Base-by-base conservation (phyloP, 23 tunicate genomes). In the Ascidia mentula region DNA sequence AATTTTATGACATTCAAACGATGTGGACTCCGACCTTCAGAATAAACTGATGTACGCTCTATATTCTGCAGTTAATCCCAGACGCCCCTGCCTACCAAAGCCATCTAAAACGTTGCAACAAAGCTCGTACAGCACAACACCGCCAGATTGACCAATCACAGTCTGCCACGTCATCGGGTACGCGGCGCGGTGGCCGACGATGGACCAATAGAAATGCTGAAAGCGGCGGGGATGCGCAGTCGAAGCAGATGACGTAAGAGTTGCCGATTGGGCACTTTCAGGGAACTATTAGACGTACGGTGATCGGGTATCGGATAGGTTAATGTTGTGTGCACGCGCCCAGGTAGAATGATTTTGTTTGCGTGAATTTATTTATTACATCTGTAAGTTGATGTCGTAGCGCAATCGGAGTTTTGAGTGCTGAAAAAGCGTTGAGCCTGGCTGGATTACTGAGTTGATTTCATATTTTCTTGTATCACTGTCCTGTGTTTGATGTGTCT, bases 61-160 rank as follows among this genome's bases (percentile, higher is more conserved):
- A 2, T 74, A 18, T 80, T 80, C 33, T 38, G 12, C 86, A 88
- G 89, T 91, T 92, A 17, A 59, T 82, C 7, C 77, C 46, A 6
- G 97, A 92, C 34, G 97, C 97, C 1, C 97, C 88, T 0, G 97
- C 90, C 30, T 92, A 92, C 78, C 97, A 92, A 79, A 87, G 86
- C 38, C 97, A 92, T 60, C 77, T 92, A 37, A 87, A 80, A 36
- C 40, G 69, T 38, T 69, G 82, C 40, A 81, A 72, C 17, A 53
- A 35, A 42, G 40, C 87, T 0, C 74, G 79, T 37, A 60, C 53
- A 28, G 36, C 76, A 26, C 60, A 18, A 18, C 83, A 46, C n/a
- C 61, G 80, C 38, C 86, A 80, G 46, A 77, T 20, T 33, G 32
- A 72, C 40, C 26, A 38, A 38, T 34, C 72, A 26, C 35, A 38